Percentiles rank a stretch among this genome's conserved stretches.
phyloP scores from a whole-genome alignment of 1,140 invertebrate genomes.

The Drosophila miranda region DNA sequence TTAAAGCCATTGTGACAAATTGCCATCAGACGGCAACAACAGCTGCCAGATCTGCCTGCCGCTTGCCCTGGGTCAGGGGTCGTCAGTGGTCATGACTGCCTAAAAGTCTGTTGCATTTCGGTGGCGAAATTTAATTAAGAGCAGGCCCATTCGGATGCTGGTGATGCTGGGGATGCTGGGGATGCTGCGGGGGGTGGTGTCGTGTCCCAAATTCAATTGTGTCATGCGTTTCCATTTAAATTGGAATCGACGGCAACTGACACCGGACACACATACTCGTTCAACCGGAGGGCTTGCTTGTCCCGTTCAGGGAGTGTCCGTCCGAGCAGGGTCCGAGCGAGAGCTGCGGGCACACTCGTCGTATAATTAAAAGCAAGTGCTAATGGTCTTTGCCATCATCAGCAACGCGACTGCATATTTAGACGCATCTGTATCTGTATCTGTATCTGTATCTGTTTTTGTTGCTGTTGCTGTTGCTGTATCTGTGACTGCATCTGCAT shows the following conservation, averaged over 20 bases:
- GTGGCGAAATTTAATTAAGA: slow-evolving; percentile 51
- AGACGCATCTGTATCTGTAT: slow-evolving; percentile 22
- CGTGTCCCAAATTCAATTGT: slow-evolving; percentile 68
- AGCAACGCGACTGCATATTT: slow-evolving; percentile 14
- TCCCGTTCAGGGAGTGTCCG: slow-evolving; percentile 4
- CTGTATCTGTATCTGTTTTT: background rate
- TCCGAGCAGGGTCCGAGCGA: too few species aligned
- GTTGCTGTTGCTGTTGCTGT: background rate
- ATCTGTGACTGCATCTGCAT: slow-evolving; percentile 34
- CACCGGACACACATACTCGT: too few species aligned
- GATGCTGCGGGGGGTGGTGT: slow-evolving; percentile 6
- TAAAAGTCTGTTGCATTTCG: slow-evolving; percentile 53
- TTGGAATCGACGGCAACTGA: slow-evolving; percentile 25
- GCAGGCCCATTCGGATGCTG: background rate
- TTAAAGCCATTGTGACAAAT: slow-evolving; percentile 74
- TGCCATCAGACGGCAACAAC: slow-evolving; percentile 51
- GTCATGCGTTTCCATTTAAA: slow-evolving; percentile 59
- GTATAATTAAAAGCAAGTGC: slow-evolving; percentile 56
- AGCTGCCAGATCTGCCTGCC: slow-evolving; percentile 35
- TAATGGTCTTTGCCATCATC: slow-evolving; percentile 56
- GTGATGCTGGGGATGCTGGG: background rate
- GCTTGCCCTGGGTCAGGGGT: slow-evolving; percentile 71
- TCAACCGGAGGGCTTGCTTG: too few species aligned
- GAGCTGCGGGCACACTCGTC: background rate
- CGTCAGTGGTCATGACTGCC: slow-evolving; percentile 2